Percentiles rank a stretch among this genome's conserved stretches.
These are phyloP conservation scores for Ctenoplectra terminalis DNA, from an alignment of 1,140 invertebrate species.

Conservation along the genomic window DNA sequence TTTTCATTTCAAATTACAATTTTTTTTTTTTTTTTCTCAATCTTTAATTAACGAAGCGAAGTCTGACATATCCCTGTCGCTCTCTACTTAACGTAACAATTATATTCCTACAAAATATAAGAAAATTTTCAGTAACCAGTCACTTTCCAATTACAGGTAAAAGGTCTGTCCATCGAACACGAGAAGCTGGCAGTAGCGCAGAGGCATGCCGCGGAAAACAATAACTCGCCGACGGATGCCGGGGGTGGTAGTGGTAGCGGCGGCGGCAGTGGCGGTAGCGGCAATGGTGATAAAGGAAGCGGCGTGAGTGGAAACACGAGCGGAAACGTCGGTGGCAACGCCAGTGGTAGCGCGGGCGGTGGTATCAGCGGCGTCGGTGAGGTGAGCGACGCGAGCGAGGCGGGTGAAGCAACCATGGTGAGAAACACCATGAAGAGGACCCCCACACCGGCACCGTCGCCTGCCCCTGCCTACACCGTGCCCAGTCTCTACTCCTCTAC, in stretches of 20 bases:
- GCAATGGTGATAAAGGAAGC: constrained; percentile 67
- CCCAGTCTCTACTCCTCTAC: constrained; percentile 74
- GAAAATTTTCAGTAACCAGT: too few relatives aligned
- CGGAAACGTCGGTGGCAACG: constrained; percentile 52
- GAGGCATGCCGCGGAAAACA: constrained; percentile 83
- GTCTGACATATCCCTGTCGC: too few relatives aligned
- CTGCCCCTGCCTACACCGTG: constrained; percentile 75
- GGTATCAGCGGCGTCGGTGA: constrained; percentile 64
- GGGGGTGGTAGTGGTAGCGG: not conserved
- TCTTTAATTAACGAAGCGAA: too few relatives aligned
- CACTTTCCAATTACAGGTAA: constrained; percentile 83
- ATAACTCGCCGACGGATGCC: constrained; percentile 73
- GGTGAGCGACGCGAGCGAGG: constrained; percentile 68
- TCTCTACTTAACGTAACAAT: too few relatives aligned
- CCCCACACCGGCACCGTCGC: constrained; percentile 83
- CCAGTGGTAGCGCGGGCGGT: constrained; percentile 60
- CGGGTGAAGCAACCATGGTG: constrained; percentile 77
- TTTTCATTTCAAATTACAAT: too few relatives aligned
- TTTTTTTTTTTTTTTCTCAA: too few relatives aligned
- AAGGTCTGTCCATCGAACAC: constrained; percentile 90
- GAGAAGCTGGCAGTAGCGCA: constrained; percentile 88
- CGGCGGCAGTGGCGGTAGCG: constrained; percentile 50
- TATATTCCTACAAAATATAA: not conserved
- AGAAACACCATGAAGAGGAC: constrained; percentile 79
- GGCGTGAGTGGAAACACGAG: constrained; percentile 61